These are phyloP conservation scores for Rhodinocichla rosea DNA, from an alignment of 2,113 vertebrate genomes.

Conservation along the genomic window DNA sequence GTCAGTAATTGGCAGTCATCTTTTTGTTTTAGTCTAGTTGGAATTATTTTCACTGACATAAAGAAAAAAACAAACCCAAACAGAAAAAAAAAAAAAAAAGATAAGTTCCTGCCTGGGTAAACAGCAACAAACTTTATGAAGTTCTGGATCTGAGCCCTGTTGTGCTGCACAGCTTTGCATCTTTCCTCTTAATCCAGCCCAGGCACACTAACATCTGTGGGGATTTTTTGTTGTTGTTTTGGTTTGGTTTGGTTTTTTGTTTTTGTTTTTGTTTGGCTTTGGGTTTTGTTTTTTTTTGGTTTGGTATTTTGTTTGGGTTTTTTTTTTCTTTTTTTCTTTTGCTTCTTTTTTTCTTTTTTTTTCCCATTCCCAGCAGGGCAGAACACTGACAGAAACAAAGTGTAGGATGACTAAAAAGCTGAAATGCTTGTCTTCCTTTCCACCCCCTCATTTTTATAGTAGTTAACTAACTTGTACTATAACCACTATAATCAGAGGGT, in stretches of 20 bases:
- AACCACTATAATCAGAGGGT: conserved; percentile 20
- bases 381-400: neutral
- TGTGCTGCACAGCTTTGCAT: neutral
- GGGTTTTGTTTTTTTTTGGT: neutral
- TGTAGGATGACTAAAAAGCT: neutral
- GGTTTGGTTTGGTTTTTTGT: neutral
- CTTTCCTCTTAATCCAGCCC: neutral
- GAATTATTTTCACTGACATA: neutral
- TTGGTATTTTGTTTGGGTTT: neutral
- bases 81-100: neutral
- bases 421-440: neutral
- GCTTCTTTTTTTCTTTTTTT: neutral
- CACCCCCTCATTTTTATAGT: neutral
- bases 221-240: neutral
- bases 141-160: neutral
- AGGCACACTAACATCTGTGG: neutral
- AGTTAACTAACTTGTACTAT: conserved; percentile 17
- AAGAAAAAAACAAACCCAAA: neutral
- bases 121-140: neutral
- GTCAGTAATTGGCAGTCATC: neutral
- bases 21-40: neutral
- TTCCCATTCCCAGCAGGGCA: neutral
- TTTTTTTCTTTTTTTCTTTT: neutral
- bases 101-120: neutral
- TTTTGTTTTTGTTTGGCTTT: neutral